These are phyloP conservation scores for Bubo scandiacus DNA, from an alignment of 2,113 vertebrate genomes.

Conservation along the genomic window DNA sequence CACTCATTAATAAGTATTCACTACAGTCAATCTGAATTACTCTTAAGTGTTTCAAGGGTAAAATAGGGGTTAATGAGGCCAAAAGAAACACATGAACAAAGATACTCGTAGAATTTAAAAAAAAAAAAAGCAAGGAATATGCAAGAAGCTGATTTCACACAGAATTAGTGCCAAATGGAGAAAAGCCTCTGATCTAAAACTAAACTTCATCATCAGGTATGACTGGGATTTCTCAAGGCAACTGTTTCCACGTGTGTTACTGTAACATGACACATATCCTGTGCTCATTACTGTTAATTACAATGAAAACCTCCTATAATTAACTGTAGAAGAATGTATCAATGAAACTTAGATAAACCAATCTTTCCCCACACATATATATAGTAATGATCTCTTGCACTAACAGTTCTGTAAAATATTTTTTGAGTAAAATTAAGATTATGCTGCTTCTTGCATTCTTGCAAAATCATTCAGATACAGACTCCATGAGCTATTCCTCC, in stretches of 20 bases:
- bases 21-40: neutral
- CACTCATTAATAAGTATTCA: conserved; percentile 3
- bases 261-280: neutral
- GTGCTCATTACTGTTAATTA: conserved; percentile 33
- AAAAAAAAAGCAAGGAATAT: neutral
- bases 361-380: neutral
- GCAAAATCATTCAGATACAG: neutral
- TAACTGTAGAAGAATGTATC: neutral
- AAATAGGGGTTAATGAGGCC: neutral
- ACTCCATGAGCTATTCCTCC: neutral
- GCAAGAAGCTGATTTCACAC: neutral
- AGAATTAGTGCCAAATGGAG: neutral
- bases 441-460: neutral
- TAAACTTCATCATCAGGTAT: neutral
- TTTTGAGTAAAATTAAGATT: neutral
- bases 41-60: neutral
- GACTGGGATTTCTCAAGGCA: neutral
- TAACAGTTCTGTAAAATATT: neutral
- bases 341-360: neutral
- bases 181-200: neutral
- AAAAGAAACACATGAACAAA: neutral
- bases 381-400: neutral
- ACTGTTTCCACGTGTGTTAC: neutral
- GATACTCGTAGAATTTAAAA: neutral
- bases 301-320: conserved; percentile 26